Conservation (phyloP, 2,888 invertebrate genomes). For the Drosophila melanocephala region DNA sequence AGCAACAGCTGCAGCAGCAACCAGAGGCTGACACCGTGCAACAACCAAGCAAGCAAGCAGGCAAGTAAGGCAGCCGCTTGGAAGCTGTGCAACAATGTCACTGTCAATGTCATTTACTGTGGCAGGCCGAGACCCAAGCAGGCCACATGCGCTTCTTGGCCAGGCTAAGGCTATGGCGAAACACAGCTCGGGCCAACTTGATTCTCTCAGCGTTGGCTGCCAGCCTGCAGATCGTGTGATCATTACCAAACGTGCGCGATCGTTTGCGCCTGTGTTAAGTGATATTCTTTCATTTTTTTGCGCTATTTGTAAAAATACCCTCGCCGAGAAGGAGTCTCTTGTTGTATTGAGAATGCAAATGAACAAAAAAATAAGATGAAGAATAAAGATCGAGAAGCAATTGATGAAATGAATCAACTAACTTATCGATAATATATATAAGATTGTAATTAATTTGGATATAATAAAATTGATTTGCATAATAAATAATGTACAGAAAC, state of each 20-base stretch:
- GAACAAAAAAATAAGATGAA: neutral
- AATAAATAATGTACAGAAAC: no score
- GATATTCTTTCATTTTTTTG: slow-evolving; percentile 51
- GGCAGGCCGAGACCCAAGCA: slow-evolving; percentile 47
- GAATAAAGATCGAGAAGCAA: neutral
- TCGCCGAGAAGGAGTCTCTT: neutral
- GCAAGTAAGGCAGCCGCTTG: slow-evolving; percentile 22
- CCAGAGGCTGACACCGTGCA: slow-evolving; percentile 12
- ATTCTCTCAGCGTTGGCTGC: slow-evolving; percentile 30
- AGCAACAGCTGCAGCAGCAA: slow-evolving; percentile 6
- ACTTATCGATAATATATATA: neutral
- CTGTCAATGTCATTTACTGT: slow-evolving; percentile 84
- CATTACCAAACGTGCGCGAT: slow-evolving; percentile 82
- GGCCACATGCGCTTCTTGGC: slow-evolving; percentile 34
- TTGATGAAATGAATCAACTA: neutral
- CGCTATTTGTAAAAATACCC: slow-evolving; percentile 31
- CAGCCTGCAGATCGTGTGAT: slow-evolving; percentile 76
- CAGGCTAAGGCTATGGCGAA: slow-evolving; percentile 14
- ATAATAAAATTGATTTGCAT: neutral
- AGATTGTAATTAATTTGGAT: neutral
- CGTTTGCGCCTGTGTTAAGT: slow-evolving; percentile 78
- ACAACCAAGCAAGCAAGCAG: slow-evolving; percentile 11
- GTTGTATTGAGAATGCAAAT: neutral
- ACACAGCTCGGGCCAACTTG: slow-evolving; percentile 33
- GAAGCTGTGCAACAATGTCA: slow-evolving; percentile 73